Evolutionary conservation across 2,888 invertebrate species (phyloP).

Genomic region (Acheta domesticus): DNA sequence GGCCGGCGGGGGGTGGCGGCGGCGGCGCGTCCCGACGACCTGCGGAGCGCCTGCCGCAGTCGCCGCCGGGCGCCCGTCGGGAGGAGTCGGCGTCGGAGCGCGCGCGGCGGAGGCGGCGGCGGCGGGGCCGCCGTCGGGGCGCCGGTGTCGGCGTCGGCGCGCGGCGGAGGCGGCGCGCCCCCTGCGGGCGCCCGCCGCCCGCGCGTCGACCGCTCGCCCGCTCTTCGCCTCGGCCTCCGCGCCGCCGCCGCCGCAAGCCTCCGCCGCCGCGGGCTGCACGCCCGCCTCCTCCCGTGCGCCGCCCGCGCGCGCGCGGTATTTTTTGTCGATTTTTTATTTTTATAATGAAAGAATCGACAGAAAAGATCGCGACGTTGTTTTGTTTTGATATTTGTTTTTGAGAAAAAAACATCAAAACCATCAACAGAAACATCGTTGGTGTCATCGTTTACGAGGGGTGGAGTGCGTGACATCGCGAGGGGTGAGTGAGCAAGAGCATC

Average conservation of each 20-base stretch:
- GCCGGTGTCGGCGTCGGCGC: background rate
- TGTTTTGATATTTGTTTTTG: constrained; percentile 18
- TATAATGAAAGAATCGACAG: constrained; percentile 18
- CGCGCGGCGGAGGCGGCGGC: constrained; percentile 19
- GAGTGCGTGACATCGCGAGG: constrained; percentile 10
- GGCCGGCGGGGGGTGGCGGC: background rate
- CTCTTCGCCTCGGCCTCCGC: background rate
- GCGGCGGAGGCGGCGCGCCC: background rate
- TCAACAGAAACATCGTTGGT: constrained; percentile 8
- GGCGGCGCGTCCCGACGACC: background rate
- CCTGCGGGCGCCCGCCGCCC: background rate
- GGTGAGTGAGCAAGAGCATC: constrained; percentile 1
- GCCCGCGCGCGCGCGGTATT: background rate
- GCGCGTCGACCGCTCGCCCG: background rate
- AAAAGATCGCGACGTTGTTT: constrained; percentile 18
- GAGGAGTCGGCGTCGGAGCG: background rate
- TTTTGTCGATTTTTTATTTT: constrained; percentile 18
- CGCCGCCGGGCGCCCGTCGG: background rate
- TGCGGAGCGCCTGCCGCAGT: background rate
- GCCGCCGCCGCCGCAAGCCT: background rate
- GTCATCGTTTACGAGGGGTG: constrained; percentile 11
- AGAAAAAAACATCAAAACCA: constrained; percentile 12
- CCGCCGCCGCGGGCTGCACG: background rate
- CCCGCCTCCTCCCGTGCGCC: background rate
- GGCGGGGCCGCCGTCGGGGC: background rate